Evolutionary conservation across 2,797 vertebrate genomes (phyloP).

Genomic region (Nyctibius grandis): DNA sequence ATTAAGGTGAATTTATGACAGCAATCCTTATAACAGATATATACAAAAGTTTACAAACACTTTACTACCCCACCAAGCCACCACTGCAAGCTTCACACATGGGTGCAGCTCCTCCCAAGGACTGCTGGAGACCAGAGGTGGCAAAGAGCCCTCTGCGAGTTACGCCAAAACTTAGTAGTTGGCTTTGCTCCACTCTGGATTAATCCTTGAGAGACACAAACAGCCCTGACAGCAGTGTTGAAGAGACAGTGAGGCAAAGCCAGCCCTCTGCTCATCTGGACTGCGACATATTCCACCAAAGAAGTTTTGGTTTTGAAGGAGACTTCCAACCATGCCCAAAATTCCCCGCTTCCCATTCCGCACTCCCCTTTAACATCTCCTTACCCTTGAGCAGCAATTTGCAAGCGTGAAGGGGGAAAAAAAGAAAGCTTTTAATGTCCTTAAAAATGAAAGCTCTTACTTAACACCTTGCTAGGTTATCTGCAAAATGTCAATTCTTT

Average conservation of each 20-base stretch:
- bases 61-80: rapidly evolving
- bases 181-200: rapidly evolving
- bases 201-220: rapidly evolving
- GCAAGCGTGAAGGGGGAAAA: rapidly evolving
- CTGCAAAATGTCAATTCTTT: neutral
- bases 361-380: rapidly evolving
- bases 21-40: rapidly evolving
- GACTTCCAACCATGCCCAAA: rapidly evolving
- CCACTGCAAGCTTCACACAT: rapidly evolving
- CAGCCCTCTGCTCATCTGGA: neutral
- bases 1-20: neutral
- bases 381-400: neutral
- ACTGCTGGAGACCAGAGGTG: rapidly evolving
- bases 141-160: rapidly evolving
- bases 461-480: neutral
- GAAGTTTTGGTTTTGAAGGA: no score
- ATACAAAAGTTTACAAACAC: neutral
- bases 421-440: neutral
- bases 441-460: neutral
- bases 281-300: neutral
- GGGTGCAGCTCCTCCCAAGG: rapidly evolving
- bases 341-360: rapidly evolving
- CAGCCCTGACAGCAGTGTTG: rapidly evolving
- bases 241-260: rapidly evolving
- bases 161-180: rapidly evolving